Conservation (phyloP, 2,113 vertebrate genomes). For the Lasiurus borealis region DNA sequence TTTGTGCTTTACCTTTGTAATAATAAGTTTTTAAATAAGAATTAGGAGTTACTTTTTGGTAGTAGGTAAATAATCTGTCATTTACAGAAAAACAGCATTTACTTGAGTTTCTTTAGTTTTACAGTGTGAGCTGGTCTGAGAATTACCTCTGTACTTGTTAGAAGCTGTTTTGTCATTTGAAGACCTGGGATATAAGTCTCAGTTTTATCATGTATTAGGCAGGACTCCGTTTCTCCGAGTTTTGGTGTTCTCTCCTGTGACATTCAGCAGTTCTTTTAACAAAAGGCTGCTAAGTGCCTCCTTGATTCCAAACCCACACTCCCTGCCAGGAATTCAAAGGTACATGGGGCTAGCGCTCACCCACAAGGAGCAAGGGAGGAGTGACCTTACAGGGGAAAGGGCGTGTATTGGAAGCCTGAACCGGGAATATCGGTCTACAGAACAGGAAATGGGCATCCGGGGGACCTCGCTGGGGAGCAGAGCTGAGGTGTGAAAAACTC, state of each 20-base stretch:
- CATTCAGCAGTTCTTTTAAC: neutral
- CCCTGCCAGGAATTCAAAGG: neutral
- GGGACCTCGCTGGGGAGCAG: neutral
- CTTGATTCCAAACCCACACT: neutral
- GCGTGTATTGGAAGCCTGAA: neutral
- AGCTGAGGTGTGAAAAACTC: neutral
- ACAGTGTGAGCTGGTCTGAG: neutral
- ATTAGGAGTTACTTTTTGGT: neutral
- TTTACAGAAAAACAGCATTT: neutral
- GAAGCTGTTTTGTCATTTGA: neutral
- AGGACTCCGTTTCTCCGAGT: neutral
- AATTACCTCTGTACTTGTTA: neutral
- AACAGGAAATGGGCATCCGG: neutral
- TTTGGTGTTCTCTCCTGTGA: neutral
- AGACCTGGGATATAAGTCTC: neutral
- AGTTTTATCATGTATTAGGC: neutral
- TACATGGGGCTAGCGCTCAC: neutral
- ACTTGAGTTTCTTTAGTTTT: neutral
- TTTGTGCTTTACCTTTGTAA: neutral
- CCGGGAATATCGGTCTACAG: fast-evolving
- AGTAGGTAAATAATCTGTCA: neutral
- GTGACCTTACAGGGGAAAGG: neutral
- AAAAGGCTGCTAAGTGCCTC: neutral
- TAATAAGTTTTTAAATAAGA: neutral
- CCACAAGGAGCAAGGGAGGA: neutral